These are phyloP conservation scores for Falcunculus frontatus DNA, from an alignment of 2,113 vertebrate genomes.

Conservation along the genomic window DNA sequence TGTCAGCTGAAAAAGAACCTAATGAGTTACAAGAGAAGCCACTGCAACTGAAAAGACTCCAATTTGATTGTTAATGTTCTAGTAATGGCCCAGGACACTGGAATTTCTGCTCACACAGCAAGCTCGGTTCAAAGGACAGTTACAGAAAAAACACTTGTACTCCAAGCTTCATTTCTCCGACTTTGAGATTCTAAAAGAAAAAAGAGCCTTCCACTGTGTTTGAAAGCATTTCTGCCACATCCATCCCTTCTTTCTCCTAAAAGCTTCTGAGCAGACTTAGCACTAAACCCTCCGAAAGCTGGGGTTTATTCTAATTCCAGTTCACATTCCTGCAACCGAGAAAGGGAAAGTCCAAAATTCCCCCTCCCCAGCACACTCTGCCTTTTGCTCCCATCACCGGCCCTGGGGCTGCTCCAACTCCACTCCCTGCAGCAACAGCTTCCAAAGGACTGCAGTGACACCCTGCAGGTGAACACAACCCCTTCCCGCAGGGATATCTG, in stretches of 20 bases:
- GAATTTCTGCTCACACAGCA: not conserved
- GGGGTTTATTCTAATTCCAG: slow-evolving; percentile 7
- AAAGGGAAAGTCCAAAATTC: not conserved
- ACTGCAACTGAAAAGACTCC: not conserved
- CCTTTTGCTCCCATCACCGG: not conserved
- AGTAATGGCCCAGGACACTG: not conserved
- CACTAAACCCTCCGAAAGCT: not conserved
- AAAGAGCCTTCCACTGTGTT: not conserved
- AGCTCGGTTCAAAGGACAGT: not conserved
- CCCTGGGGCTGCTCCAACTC: not conserved
- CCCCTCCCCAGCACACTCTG: not conserved
- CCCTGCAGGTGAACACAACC: not conserved
- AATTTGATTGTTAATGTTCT: not conserved
- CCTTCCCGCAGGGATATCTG: not conserved
- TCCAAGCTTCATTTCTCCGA: not conserved
- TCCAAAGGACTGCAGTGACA: not conserved
- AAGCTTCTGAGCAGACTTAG: slow-evolving; percentile 6
- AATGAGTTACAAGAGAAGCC: not conserved
- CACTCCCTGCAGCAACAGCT: not conserved
- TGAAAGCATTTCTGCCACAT: not conserved
- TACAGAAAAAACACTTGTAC: not conserved
- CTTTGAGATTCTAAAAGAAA: not conserved
- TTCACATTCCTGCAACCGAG: not conserved
- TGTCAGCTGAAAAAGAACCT: not conserved
- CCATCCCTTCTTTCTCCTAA: slow-evolving; percentile 11